Conservation (phyloP, 2,888 invertebrate genomes). For the Drosophila anomalata region DNA sequence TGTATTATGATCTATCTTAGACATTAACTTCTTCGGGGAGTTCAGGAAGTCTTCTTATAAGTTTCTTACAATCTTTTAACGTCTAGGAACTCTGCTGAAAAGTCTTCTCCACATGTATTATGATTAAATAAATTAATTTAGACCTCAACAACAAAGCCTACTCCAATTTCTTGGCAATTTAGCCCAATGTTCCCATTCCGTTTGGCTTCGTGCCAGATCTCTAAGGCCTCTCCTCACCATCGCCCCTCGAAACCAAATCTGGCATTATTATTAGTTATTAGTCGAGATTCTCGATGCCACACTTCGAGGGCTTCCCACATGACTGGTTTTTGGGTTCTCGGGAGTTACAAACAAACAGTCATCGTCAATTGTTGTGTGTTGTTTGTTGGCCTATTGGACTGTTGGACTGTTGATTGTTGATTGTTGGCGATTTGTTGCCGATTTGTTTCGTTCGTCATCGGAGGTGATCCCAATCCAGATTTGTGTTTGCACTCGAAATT, state of each 20-base stretch:
- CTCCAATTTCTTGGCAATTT: slow-evolving; percentile 11
- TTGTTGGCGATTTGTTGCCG: background rate
- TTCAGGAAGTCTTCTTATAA: no score
- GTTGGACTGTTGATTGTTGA: background rate
- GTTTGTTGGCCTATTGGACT: background rate
- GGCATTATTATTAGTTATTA: slow-evolving; percentile 16
- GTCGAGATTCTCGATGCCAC: slow-evolving; percentile 27
- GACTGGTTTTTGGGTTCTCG: slow-evolving; percentile 2
- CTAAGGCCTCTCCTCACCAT: background rate
- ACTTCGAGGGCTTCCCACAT: slow-evolving; percentile 15
- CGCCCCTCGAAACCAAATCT: slow-evolving; percentile 26
- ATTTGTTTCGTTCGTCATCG: slow-evolving; percentile 1
- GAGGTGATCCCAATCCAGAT: slow-evolving; percentile 61
- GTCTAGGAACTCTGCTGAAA: no score
- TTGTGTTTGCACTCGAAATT: slow-evolving; percentile 63
- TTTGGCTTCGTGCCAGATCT: slow-evolving; percentile 19
- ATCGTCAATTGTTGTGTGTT: slow-evolving; percentile 15
- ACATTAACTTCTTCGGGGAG: no score
- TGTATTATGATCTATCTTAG: no score
- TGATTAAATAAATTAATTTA: background rate
- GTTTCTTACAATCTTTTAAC: no score
- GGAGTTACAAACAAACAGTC: slow-evolving; percentile 22
- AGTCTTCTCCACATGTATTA: no score
- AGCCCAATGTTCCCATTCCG: slow-evolving; percentile 32
- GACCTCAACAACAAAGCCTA: background rate